Conservation (phyloP, 2,797 vertebrate species). For the Cuculus canorus region DNA sequence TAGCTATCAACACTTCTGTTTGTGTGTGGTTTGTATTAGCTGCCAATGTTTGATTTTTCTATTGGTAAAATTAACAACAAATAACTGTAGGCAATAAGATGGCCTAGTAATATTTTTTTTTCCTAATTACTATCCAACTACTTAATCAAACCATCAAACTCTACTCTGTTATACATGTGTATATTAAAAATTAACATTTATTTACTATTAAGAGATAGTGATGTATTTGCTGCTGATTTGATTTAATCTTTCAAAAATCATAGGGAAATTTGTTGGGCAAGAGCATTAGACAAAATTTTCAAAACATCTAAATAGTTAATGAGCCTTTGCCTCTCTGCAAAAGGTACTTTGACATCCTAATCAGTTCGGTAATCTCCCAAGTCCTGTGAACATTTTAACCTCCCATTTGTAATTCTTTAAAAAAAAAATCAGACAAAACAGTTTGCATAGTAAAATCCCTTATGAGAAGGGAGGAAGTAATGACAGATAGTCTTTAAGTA, state of each 20-base stretch:
- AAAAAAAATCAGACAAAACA: neutral
- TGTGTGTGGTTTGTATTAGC: neutral
- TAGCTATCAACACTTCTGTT: neutral
- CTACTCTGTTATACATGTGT: neutral
- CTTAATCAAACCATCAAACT: neutral
- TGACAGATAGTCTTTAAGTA: neutral
- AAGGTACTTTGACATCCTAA: neutral
- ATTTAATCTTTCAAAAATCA: constrained; percentile 47
- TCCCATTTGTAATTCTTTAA: neutral
- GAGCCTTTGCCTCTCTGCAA: neutral
- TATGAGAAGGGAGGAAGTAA: neutral
- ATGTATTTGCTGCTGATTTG: constrained; percentile 49
- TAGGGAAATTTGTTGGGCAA: constrained; percentile 37
- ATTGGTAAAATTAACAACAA: neutral
- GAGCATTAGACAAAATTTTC: constrained; percentile 6
- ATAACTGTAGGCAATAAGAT: neutral
- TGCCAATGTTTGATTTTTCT: neutral
- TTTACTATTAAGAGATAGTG: constrained; percentile 24
- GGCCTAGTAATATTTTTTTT: neutral
- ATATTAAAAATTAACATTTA: constrained; percentile 48
- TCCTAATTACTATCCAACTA: neutral
- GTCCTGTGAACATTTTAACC: neutral
- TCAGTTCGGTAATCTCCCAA: neutral
- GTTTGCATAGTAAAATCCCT: neutral
- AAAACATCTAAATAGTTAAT: neutral